Evolutionary conservation across 2,888 invertebrate genomes (phyloP).

Genomic region (Chironomus riparius): DNA sequence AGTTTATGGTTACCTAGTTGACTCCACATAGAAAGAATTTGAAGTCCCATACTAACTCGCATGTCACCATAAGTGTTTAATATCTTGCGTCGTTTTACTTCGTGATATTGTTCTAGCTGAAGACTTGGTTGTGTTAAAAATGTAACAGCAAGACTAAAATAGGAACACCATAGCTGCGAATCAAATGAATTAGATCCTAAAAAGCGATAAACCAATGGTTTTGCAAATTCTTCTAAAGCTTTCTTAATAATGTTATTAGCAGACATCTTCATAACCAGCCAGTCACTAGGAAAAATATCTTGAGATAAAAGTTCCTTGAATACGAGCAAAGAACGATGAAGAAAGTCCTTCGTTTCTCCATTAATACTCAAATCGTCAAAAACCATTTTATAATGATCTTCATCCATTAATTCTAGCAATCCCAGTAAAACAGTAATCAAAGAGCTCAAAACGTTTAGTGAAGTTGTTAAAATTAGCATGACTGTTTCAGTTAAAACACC

Average conservation of each 20-base stretch:
- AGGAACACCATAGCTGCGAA: constrained; percentile 65
- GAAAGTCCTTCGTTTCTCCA: constrained; percentile 71
- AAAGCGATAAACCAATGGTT: constrained; percentile 76
- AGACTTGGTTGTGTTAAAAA: constrained; percentile 72
- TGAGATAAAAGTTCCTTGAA: constrained; percentile 41
- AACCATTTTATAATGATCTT: constrained; percentile 75
- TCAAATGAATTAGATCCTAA: constrained; percentile 67
- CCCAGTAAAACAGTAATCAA: constrained; percentile 82
- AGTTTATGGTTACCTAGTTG: constrained; percentile 79
- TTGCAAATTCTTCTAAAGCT: constrained; percentile 78
- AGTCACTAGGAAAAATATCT: constrained; percentile 68
- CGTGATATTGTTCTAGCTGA: constrained; percentile 73
- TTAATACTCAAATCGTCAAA: constrained; percentile 69
- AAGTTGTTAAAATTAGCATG: constrained; percentile 68
- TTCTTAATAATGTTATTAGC: constrained; percentile 78
- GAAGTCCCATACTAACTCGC: constrained; percentile 86
- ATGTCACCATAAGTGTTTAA: constrained; percentile 77
- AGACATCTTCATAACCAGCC: constrained; percentile 83
- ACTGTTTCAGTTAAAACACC: constrained; percentile 74
- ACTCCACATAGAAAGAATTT: constrained; percentile 87
- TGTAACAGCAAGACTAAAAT: constrained; percentile 69
- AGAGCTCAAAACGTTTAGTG: constrained; percentile 57
- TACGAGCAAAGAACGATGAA: constrained; percentile 65
- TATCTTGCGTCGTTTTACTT: constrained; percentile 67
- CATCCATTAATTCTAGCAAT: constrained; percentile 74